phyloP scores from a whole-genome alignment of 2,113 vertebrate genomes.

The Pelodiscus sinensis region DNA sequence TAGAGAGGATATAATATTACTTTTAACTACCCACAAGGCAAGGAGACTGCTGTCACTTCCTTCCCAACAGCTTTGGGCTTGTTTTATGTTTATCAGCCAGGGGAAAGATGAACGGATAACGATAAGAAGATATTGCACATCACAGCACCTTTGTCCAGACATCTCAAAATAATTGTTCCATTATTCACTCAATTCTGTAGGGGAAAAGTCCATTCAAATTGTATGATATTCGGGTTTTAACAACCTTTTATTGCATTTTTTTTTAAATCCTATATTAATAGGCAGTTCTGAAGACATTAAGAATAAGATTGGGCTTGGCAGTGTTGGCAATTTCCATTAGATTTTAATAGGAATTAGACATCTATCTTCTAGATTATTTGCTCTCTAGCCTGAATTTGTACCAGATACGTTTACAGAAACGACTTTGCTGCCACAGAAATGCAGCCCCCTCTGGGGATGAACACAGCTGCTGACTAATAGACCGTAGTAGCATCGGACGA shows the following conservation, averaged over 20 bases:
- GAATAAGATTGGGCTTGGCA: too few relatives aligned
- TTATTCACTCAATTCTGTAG: not conserved
- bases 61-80: not conserved
- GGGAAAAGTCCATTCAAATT: not conserved
- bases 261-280: not conserved
- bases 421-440: not conserved
- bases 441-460: not conserved
- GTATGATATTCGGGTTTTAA: not conserved
- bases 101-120: not conserved
- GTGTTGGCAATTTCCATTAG: not conserved
- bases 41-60: not conserved
- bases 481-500: fast-evolving
- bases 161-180: not conserved
- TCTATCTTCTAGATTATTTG: not conserved
- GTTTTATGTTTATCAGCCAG: not conserved
- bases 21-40: not conserved
- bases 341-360: not conserved
- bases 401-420: not conserved
- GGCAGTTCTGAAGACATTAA: not conserved
- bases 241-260: not conserved
- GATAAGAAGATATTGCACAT: not conserved
- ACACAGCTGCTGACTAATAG: not conserved
- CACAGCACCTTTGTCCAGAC: not conserved
- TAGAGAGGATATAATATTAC: not conserved
- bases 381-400: not conserved